These are phyloP conservation scores for Rhinoptilus africanus DNA, from an alignment of 2,113 vertebrate genomes.

Conservation along the genomic window DNA sequence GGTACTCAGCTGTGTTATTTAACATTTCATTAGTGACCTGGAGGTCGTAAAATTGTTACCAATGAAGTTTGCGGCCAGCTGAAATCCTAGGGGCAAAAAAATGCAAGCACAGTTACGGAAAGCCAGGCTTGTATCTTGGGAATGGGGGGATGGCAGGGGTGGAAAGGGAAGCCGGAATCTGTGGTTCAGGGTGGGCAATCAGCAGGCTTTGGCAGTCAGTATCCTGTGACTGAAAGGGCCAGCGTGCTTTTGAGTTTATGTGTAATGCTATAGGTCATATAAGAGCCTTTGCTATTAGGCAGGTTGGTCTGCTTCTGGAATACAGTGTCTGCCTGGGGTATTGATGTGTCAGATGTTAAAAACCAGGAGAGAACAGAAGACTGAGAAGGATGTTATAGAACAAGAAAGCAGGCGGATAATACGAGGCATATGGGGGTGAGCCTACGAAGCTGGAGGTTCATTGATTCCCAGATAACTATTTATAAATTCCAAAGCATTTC, in stretches of 20 bases:
- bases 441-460: neutral
- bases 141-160: neutral
- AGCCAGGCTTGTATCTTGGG: neutral
- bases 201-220: neutral
- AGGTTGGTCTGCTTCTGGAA: neutral
- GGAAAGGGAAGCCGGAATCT: neutral
- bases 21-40: neutral
- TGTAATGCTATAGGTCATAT: rapidly evolving
- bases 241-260: rapidly evolving
- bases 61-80: neutral
- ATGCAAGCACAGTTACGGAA: neutral
- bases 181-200: neutral
- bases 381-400: neutral
- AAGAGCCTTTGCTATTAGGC: neutral
- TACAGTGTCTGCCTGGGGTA: neutral
- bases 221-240: neutral
- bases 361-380: neutral
- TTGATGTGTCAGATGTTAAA: neutral
- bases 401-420: neutral
- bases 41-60: neutral
- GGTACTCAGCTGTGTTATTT: neutral
- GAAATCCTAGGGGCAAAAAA: neutral
- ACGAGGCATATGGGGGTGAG: neutral
- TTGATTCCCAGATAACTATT: neutral
- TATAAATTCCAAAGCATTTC: neutral